Percentiles rank a stretch among this genome's conserved stretches.
Conservation (phyloP, 2,113 vertebrate species). For the Pleuronectes platessa region DNA sequence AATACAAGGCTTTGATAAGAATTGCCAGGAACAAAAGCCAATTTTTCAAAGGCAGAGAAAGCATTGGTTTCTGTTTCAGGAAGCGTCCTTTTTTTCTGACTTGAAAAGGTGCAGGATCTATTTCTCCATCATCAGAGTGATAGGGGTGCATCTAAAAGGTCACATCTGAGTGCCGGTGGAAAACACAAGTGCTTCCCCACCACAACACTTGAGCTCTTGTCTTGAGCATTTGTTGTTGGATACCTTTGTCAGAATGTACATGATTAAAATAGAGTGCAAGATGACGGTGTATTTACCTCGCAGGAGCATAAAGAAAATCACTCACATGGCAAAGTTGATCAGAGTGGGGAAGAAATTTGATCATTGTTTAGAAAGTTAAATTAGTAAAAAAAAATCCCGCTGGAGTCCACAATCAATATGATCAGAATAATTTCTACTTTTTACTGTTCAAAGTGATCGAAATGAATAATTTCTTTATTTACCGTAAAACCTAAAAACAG, state of each 20-base stretch:
- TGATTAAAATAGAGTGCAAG: slow-evolving; percentile 57
- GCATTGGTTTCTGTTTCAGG: slow-evolving; percentile 85
- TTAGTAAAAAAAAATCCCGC: accelerated
- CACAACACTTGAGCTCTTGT: slow-evolving; percentile 80
- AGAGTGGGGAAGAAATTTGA: not conserved
- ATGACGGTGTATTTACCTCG: slow-evolving; percentile 31
- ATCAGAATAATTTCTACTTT: not conserved
- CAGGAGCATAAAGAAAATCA: slow-evolving; percentile 31
- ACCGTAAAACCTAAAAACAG: not conserved
- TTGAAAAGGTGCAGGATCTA: slow-evolving; percentile 87
- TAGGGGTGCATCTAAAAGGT: slow-evolving; percentile 84
- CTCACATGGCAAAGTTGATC: not conserved
- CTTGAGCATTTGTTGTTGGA: slow-evolving; percentile 74
- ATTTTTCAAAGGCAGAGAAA: slow-evolving; percentile 88
- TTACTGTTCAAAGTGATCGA: not conserved
- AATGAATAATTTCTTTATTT: not conserved
- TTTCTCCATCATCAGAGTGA: slow-evolving; percentile 83
- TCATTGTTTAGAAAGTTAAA: not conserved
- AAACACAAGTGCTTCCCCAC: slow-evolving; percentile 77
- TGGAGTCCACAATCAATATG: not conserved
- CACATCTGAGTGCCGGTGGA: slow-evolving; percentile 81
- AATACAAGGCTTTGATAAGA: slow-evolving; percentile 91
- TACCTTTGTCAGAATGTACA: slow-evolving; percentile 66
- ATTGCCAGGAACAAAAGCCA: slow-evolving; percentile 88
- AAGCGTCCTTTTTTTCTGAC: slow-evolving; percentile 78